phyloP scores from a whole-genome alignment of 2,113 vertebrate genomes.

The Coptodon rendalli region DNA sequence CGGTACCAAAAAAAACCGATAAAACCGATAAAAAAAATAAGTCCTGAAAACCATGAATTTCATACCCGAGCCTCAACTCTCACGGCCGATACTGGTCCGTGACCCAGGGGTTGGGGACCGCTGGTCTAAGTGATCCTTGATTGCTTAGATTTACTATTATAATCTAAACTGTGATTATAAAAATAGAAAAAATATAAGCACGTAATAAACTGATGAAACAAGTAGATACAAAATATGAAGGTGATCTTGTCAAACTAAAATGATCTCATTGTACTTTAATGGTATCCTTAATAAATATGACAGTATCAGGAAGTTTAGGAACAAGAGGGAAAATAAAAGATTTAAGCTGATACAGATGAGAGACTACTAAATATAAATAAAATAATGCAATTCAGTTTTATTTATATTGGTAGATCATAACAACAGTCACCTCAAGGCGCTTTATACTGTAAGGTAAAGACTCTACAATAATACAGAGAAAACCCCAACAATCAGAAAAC shows the following conservation, averaged over 20 bases:
- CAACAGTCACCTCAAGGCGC: no score
- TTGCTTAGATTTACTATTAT: neutral
- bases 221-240: neutral
- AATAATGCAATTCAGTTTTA: no score
- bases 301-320: neutral
- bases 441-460: neutral
- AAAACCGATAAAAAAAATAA: neutral
- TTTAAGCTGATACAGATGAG: neutral
- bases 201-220: neutral
- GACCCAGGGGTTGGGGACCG: neutral
- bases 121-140: neutral
- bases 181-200: neutral
- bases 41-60: neutral
- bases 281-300: neutral
- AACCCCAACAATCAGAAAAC: neutral
- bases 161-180: neutral
- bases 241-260: neutral
- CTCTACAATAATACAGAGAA: neutral
- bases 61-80: neutral
- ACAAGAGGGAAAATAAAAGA: neutral
- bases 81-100: neutral
- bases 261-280: neutral
- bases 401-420: no score
- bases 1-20: neutral
- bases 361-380: neutral